Evolutionary conservation across 1,140 invertebrate species (phyloP).

Genomic region (Hesperophylax magnus): DNA sequence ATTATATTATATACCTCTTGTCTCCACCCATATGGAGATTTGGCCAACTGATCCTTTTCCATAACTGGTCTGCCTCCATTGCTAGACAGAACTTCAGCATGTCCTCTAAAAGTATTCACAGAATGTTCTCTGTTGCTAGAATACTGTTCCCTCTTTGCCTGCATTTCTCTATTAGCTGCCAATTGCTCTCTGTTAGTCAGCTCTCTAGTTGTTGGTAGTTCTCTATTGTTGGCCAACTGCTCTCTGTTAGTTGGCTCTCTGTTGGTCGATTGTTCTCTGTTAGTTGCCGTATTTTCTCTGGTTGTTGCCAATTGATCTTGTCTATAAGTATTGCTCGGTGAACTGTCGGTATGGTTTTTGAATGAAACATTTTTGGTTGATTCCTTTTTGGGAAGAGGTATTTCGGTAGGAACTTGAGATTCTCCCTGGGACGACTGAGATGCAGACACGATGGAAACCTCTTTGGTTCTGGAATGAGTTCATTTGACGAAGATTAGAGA

Average conservation of each 20-base stretch:
- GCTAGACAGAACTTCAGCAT: slow-evolving; percentile 55
- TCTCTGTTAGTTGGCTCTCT: slow-evolving; percentile 13
- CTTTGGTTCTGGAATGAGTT: slow-evolving; percentile 48
- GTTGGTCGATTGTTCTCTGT: slow-evolving; percentile 15
- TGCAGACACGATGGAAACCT: slow-evolving; percentile 54
- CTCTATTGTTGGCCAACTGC: background rate
- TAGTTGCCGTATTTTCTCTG: background rate
- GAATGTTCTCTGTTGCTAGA: slow-evolving; percentile 31
- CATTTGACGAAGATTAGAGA: no score
- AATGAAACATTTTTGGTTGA: slow-evolving; percentile 69
- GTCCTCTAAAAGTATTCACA: slow-evolving; percentile 48
- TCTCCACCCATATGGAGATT: slow-evolving; percentile 68
- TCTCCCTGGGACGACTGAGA: slow-evolving; percentile 55
- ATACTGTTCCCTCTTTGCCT: background rate
- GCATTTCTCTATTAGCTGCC: background rate
- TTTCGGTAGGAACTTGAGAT: slow-evolving; percentile 26
- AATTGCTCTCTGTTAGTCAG: background rate
- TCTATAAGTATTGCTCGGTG: slow-evolving; percentile 59
- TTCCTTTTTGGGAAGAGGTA: slow-evolving; percentile 59
- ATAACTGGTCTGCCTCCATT: slow-evolving; percentile 61
- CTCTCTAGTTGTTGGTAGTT: background rate
- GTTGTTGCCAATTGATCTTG: slow-evolving; percentile 11
- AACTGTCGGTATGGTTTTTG: slow-evolving; percentile 69
- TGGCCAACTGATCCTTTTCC: slow-evolving; percentile 69
- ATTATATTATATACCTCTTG: slow-evolving; percentile 60